These are phyloP conservation scores for Rhyacophila evoluta DNA, from an alignment of 2,888 invertebrate genomes.

Conservation along the genomic window DNA sequence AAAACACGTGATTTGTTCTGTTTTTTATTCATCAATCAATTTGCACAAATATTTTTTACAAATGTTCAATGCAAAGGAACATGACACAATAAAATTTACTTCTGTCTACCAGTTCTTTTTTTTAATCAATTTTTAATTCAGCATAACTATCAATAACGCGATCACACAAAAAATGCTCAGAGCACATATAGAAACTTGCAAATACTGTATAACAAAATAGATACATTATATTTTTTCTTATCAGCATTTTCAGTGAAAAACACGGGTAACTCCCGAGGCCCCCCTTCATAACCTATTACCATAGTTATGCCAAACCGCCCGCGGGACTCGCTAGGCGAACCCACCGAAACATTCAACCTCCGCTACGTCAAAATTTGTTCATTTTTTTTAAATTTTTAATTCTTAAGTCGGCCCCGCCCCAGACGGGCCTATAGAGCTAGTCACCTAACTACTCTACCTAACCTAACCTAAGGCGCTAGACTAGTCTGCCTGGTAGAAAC, in stretches of 20 bases:
- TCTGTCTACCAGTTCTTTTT: conserved; percentile 72
- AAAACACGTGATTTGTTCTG: conserved; percentile 61
- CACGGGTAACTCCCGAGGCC: conserved; percentile 60
- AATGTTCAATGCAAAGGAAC: conserved; percentile 73
- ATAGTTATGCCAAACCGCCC: conserved; percentile 71
- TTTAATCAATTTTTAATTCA: conserved; percentile 70
- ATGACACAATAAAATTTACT: conserved; percentile 72
- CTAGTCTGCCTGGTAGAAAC: conserved; percentile 71
- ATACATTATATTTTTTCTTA: conserved; percentile 68
- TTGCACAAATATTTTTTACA: conserved; percentile 64
- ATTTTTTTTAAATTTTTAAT: conserved; percentile 7
- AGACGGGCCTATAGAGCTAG: conserved; percentile 38
- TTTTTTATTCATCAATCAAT: conserved; percentile 72
- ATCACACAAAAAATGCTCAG: conserved; percentile 70
- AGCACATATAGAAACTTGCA: conserved; percentile 71
- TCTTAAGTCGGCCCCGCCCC: conserved; percentile 7
- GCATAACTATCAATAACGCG: conserved; percentile 72
- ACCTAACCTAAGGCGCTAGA: conserved; percentile 69
- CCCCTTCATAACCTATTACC: conserved; percentile 64
- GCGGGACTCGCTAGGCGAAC: conserved; percentile 61
- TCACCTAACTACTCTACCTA: conserved; percentile 67
- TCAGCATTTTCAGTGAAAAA: conserved; percentile 51
- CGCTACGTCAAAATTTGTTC: conserved; percentile 72
- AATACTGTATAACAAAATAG: conserved; percentile 73
- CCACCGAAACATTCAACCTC: conserved; percentile 75